Base-by-base conservation (phyloP, 2,888 invertebrate genomes). In the Autographa pulchrina region DNA sequence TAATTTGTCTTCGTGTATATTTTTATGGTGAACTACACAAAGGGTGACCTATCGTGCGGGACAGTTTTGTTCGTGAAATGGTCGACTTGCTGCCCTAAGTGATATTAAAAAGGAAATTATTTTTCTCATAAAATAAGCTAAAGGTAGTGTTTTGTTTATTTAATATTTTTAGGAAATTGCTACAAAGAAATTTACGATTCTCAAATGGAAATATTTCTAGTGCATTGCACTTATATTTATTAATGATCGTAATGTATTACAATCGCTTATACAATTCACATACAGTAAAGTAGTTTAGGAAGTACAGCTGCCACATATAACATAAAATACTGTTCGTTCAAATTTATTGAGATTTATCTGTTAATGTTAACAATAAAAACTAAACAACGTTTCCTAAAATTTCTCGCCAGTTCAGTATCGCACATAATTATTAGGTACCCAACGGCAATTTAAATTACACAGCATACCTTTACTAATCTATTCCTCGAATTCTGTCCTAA, bases 371-470 rank as follows among this genome's bases (percentile, higher is more conserved):
- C 0, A 43, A 43, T n/a, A 48, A n/a, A 48, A 7, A 48, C n/a
- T 7, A 16, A 14, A 43, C 16, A 16, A 3, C 13, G 4, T 14
- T 48, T 48, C n/a, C n/a, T 11, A 48, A 48, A 6, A 48, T 48
- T 48, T 48, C n/a, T 48, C n/a, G 8, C 7, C 48, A 7, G 43
- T 43, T 16, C n/a, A n/a, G 6, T 38, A 38, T 38, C 9, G n/a
- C 48, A 48, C 48, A n/a, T 48, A 48, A 48, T 48, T 16, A 43
- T 43, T n/a, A 48, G 48, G 60, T 61, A 61, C 13, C 60, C 60
- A 11, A 60, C 9, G 38, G 38, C 18, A 38, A 25, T 62, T 62
- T 43, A 20, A 41, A 20, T 7, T 16, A 16, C 1, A 9, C 32
- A 35, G 41, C 62, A 2, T 8, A 25, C 20, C 43, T 20, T 41